Percentiles rank a stretch among this genome's conserved stretches.
These are phyloP conservation scores for Trichonephila inaurata DNA, from an alignment of 1,140 invertebrate genomes.

Conservation along the genomic window DNA sequence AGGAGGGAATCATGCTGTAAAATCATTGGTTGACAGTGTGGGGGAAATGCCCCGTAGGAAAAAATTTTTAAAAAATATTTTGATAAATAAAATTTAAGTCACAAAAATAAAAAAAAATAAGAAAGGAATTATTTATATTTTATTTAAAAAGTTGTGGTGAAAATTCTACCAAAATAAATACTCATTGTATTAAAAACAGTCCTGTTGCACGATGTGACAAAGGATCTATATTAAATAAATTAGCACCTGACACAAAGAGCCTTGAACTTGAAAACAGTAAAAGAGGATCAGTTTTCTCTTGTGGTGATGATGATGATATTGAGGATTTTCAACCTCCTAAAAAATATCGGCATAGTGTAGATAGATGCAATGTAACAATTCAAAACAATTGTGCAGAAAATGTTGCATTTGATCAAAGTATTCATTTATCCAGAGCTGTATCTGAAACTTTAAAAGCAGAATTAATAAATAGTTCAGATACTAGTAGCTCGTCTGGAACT, in stretches of 20 bases:
- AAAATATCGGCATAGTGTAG: slow-evolving; percentile 46
- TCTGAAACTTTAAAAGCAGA: no score
- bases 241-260: neutral
- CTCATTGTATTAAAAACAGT: neutral
- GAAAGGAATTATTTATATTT: neutral
- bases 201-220: neutral
- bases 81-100: neutral
- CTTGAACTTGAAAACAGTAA: neutral
- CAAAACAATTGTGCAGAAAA: neutral
- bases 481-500: no score
- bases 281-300: neutral
- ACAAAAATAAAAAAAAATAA: neutral
- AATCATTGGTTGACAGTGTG: neutral
- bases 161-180: neutral
- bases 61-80: neutral
- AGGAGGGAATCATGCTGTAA: neutral
- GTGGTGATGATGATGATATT: neutral
- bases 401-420: neutral
- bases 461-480: no score
- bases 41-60: neutral
- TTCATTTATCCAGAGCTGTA: no score
- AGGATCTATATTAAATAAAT: neutral
- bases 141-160: neutral
- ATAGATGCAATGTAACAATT: neutral
- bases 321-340: slow-evolving; percentile 65